These are phyloP conservation scores for Bubo bubo DNA, from an alignment of 2,113 vertebrate genomes.

Conservation along the genomic window DNA sequence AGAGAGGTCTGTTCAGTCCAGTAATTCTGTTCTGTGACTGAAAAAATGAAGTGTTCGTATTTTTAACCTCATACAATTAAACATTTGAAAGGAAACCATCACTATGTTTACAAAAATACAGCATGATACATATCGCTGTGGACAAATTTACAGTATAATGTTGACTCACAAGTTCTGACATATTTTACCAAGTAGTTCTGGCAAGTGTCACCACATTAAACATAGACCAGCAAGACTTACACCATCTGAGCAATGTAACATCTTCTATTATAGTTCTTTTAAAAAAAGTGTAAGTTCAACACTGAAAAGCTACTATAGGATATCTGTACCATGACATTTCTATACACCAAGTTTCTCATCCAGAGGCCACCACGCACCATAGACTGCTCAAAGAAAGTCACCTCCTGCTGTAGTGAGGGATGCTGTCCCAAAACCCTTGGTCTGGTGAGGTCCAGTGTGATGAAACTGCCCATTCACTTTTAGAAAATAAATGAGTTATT, in stretches of 20 bases:
- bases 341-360: constrained; percentile 29
- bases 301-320: constrained; percentile 65
- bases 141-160: constrained; percentile 70
- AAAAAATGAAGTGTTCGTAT: constrained; percentile 35
- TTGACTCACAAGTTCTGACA: constrained; percentile 68
- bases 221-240: constrained; percentile 67
- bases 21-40: constrained; percentile 25
- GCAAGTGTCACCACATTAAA: constrained; percentile 71
- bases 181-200: constrained; percentile 72
- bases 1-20: constrained; percentile 23
- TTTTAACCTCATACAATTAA: constrained; percentile 50
- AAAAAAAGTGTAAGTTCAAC: constrained; percentile 58
- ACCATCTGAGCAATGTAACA: constrained; percentile 68
- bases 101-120: constrained; percentile 75
- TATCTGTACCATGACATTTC: constrained; percentile 52
- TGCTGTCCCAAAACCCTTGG: background rate
- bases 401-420: background rate
- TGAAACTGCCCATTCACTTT: background rate
- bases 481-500: background rate
- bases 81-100: constrained; percentile 66
- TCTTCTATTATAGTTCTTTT: constrained; percentile 61
- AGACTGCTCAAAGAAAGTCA: background rate
- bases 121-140: constrained; percentile 51
- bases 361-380: background rate
- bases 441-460: background rate